Conservation (phyloP, 1,140 invertebrate genomes). For the Nomia melanderi region DNA sequence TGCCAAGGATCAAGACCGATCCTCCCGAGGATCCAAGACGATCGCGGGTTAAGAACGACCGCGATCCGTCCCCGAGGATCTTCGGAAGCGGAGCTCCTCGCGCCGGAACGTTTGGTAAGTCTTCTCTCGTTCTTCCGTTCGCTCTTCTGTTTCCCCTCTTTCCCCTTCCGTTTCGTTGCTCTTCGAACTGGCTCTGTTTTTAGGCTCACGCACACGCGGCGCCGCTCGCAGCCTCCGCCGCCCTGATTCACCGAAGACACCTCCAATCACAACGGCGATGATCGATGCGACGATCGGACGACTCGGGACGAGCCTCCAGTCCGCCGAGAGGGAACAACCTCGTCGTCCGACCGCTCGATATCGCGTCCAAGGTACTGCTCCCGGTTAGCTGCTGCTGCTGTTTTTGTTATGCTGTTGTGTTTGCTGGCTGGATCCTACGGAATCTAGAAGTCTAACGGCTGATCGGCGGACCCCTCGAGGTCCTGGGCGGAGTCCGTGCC, state of each 20-base stretch:
- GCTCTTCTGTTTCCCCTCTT: slow-evolving; percentile 1
- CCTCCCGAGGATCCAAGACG: background rate
- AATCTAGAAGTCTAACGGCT: slow-evolving; percentile 89
- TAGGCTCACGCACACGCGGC: slow-evolving; percentile 52
- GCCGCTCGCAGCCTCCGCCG: slow-evolving; percentile 28
- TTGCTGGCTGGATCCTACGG: slow-evolving; percentile 21
- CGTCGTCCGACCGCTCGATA: slow-evolving; percentile 29
- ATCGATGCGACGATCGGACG: slow-evolving; percentile 33
- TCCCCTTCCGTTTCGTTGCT: slow-evolving; percentile 50
- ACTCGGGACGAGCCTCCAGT: slow-evolving; percentile 4
- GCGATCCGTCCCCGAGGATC: no score
- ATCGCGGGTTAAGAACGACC: background rate
- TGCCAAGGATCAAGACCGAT: background rate
- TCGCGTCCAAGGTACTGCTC: slow-evolving; percentile 42
- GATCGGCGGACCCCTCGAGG: slow-evolving; percentile 89
- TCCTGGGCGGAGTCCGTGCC: slow-evolving; percentile 85
- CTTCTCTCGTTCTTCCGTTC: no score
- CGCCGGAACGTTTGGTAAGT: no score
- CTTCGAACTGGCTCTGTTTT: slow-evolving; percentile 34
- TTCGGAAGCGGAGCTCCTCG: no score
- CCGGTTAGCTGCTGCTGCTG: slow-evolving; percentile 17
- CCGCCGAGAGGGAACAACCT: background rate
- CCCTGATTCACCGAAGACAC: slow-evolving; percentile 39
- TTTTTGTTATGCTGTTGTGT: slow-evolving; percentile 15
- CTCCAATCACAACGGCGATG: slow-evolving; percentile 53